Conservation (phyloP, 2,888 invertebrate genomes). For the Gerris lacustris region DNA sequence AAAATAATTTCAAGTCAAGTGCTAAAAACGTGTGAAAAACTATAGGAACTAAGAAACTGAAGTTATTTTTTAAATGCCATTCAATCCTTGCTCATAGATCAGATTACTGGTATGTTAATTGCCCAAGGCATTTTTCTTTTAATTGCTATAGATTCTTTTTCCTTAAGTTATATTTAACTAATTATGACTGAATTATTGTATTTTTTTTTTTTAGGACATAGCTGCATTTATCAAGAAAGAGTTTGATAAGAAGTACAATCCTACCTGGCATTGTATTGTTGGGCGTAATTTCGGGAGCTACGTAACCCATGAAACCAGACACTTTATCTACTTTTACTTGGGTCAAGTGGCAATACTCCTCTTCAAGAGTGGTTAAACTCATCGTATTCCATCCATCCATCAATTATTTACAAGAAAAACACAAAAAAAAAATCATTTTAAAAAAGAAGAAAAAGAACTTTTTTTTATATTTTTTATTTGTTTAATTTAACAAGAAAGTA, state of each 20-base stretch:
- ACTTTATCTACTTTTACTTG: constrained; percentile 99
- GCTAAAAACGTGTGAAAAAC: too few species aligned
- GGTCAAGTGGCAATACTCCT: constrained; percentile 97
- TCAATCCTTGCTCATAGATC: too few species aligned
- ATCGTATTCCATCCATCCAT: background rate
- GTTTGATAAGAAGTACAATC: constrained; percentile 99
- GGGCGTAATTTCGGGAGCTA: constrained; percentile 98
- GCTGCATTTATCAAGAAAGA: constrained; percentile 99
- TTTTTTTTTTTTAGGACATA: constrained; percentile 61
- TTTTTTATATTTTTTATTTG: too few species aligned
- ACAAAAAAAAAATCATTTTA: background rate
- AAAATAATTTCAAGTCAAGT: too few species aligned
- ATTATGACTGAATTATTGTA: background rate
- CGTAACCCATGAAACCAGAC: constrained; percentile 96
- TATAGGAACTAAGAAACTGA: too few species aligned
- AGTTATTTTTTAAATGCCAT: too few species aligned
- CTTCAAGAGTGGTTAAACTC: constrained; percentile 91
- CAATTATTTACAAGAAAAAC: background rate
- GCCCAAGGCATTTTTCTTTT: too few species aligned
- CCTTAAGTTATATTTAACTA: too few species aligned
- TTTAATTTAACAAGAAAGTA: too few species aligned
- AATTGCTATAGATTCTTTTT: too few species aligned
- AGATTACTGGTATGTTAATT: too few species aligned
- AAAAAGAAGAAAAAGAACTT: background rate
- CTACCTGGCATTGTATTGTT: constrained; percentile 99